A percentile compares a stretch with the other conserved stretches of the same genome.
Conservation (phyloP, 2,113 vertebrate genomes). For the Indicator maculatus region DNA sequence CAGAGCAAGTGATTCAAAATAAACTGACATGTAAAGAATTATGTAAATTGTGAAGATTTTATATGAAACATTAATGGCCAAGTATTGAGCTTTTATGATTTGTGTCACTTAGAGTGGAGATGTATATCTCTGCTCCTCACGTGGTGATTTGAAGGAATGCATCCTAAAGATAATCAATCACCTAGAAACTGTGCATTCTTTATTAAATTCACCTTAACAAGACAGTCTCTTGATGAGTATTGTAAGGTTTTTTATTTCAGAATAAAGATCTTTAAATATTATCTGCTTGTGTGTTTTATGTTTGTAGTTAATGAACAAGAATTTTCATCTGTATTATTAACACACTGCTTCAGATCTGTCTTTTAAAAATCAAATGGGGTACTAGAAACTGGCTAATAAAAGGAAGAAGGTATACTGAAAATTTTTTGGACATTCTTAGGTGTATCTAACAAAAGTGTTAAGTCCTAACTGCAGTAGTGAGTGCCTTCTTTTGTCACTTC, state of each 20-base stretch:
- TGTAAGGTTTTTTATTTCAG: neutral
- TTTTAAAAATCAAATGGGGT: neutral
- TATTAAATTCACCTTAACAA: neutral
- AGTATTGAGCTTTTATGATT: neutral
- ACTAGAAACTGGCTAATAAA: neutral
- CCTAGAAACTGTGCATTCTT: neutral
- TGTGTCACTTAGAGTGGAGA: neutral
- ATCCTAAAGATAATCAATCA: neutral
- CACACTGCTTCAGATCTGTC: neutral
- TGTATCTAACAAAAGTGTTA: neutral
- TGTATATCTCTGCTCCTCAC: neutral
- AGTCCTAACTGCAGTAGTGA: neutral
- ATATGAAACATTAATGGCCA: neutral
- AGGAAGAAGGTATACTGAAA: neutral
- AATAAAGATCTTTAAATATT: neutral
- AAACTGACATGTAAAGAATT: neutral
- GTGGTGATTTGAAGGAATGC: neutral
- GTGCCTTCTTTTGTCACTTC: neutral
- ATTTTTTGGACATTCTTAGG: accelerated
- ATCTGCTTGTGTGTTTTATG: neutral
- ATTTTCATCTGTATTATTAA: neutral
- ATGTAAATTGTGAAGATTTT: neutral
- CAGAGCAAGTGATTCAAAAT: neutral
- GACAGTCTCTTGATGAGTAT: neutral
- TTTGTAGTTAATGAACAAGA: neutral